Evolutionary conservation across 2,888 invertebrate genomes (phyloP).

Genomic region (Labia minor): DNA sequence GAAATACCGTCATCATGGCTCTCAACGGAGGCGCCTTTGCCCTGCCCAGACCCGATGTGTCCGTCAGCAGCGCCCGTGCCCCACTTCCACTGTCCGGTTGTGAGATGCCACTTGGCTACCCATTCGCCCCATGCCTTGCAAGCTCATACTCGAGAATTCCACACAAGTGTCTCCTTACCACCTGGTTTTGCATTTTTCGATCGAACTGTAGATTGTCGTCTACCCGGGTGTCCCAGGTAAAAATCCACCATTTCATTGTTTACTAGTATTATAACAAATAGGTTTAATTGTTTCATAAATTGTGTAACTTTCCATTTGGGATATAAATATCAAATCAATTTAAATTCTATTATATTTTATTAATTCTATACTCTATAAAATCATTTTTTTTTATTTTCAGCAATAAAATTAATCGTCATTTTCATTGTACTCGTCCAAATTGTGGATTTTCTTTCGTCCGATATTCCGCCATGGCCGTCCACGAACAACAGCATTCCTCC

Average conservation of each 20-base stretch:
- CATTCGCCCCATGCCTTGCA: constrained; percentile 66
- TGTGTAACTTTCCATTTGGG: too few species aligned
- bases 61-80: constrained; percentile 52
- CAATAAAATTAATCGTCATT: constrained; percentile 61
- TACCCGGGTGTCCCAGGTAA: constrained; percentile 48
- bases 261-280: neutral
- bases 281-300: too few species aligned
- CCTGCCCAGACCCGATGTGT: constrained; percentile 67
- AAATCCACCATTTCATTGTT: neutral
- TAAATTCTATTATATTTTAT: too few species aligned
- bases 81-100: constrained; percentile 79
- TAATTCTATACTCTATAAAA: too few species aligned
- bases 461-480: constrained; percentile 61
- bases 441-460: constrained; percentile 64
- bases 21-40: constrained; percentile 45
- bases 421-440: constrained; percentile 58
- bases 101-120: constrained; percentile 70
- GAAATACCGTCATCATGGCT: neutral
- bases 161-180: constrained; percentile 67
- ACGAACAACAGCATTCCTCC: constrained; percentile 52
- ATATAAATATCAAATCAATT: too few species aligned
- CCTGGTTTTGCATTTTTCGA: constrained; percentile 81
- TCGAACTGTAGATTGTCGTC: constrained; percentile 55
- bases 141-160: constrained; percentile 76
- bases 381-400: constrained; percentile 33